Evolutionary conservation across 2,888 invertebrate species (phyloP), one percentile per base, ranked within the genome.

Genomic region (Taphrorychus bicolor): DNA sequence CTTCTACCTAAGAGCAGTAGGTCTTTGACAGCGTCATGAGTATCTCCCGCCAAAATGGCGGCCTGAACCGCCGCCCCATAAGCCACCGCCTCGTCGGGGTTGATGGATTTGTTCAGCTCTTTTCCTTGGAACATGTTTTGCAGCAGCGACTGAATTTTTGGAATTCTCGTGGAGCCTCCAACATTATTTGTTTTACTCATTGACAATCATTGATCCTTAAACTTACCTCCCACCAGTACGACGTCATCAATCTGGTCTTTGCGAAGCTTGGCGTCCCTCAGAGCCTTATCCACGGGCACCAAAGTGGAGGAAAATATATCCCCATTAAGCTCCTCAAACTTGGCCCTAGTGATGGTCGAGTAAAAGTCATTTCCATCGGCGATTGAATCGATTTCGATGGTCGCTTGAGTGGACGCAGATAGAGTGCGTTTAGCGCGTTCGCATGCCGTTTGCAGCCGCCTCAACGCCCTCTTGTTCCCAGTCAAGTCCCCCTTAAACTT

Each of bases 81-180:
- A 1, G 89, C 89, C 5, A 89, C 88, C 14, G 89, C 89, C 76
- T 89, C 89, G 76, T 89, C 91, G 1, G 91, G 91, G 78, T 91
- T 91, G 76, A 91, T 90, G 18, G 87, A 86, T 75, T 89, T 88
- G 82, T 90, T 91, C 72, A 91, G 80, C 70, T 88, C 84, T 77
- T 86, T 86, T 0, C 86, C 86, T 69, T 78, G 77, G 76, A 86
- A 87, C 74, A 82, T 80, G 56, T 82, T 81, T 63, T 86, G 85
- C 11, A 91, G 82, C 48, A 90, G 79, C 71, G 85, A 83, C 80
- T 89, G 89, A 70, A 90, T 84, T 79, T 87, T 89, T 11, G 89
- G 90, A 66, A 90, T 89, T 75, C 89, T 85, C 11, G 90, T 90
- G 19, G 89, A 89, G 11, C 90, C 90, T 61, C 40, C 7, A 32